Evolutionary conservation across 2,888 invertebrate species (phyloP).

Genomic region (Taphrorychus bicolor): DNA sequence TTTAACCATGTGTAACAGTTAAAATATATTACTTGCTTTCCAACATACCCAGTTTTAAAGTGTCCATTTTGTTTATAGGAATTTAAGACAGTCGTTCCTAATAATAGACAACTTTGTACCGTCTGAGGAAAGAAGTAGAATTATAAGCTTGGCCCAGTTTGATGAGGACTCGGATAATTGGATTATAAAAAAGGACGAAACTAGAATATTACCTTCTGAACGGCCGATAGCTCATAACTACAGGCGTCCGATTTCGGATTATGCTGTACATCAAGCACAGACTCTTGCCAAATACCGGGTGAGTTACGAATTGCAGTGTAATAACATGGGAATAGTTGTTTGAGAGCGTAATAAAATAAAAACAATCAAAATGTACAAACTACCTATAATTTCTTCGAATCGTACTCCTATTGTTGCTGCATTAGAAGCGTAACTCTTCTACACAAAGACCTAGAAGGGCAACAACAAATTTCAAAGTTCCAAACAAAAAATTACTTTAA

Average conservation of each 20-base stretch:
- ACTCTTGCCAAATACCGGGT: constrained; percentile 54
- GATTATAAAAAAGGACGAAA: constrained; percentile 59
- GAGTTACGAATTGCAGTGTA: too few relatives aligned
- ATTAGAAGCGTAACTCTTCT: too few relatives aligned
- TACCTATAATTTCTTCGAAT: too few relatives aligned
- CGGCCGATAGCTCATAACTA: constrained; percentile 57
- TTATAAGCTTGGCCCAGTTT: constrained; percentile 75
- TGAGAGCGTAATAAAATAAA: too few relatives aligned
- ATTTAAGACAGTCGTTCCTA: constrained; percentile 86
- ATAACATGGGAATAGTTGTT: too few relatives aligned
- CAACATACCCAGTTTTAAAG: neutral
- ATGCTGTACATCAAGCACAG: constrained; percentile 51
- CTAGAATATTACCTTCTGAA: constrained; percentile 50
- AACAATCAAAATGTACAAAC: too few relatives aligned
- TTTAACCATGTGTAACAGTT: too few relatives aligned
- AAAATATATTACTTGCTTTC: neutral
- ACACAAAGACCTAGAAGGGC: too few relatives aligned
- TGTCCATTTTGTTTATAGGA: constrained; percentile 60
- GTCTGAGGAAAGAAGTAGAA: constrained; percentile 76
- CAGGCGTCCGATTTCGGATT: constrained; percentile 56
- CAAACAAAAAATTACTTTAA: too few relatives aligned
- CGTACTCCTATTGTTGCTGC: too few relatives aligned
- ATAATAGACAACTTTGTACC: constrained; percentile 93
- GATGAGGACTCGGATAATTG: constrained; percentile 86
- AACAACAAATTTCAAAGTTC: too few relatives aligned